Percentiles rank a stretch among this genome's conserved stretches.
phyloP scores from a whole-genome alignment of 2,797 vertebrate species.

The Mormyrus proboscirostris region DNA sequence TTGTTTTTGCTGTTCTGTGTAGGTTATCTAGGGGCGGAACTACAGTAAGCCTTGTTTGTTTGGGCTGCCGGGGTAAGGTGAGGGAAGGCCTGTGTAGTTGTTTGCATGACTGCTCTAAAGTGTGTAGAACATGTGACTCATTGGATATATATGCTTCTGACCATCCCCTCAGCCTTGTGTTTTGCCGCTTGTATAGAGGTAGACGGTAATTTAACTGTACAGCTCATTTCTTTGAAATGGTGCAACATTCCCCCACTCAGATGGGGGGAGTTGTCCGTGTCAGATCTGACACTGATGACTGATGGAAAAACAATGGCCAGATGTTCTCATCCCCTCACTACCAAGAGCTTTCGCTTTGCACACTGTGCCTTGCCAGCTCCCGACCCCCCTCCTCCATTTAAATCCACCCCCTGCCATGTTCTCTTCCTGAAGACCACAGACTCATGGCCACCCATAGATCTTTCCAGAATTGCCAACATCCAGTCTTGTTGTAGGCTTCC shows the following conservation, averaged over 20 bases:
- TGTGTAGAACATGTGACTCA: constrained; percentile 47
- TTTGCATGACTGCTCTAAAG: constrained; percentile 75
- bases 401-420: neutral
- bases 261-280: constrained; percentile 21
- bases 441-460: neutral
- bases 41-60: neutral
- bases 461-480: neutral
- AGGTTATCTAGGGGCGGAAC: neutral
- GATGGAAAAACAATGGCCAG: constrained; percentile 29
- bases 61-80: constrained; percentile 14
- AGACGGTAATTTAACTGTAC: constrained; percentile 29
- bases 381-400: neutral
- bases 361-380: constrained; percentile 48
- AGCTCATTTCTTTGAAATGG: constrained; percentile 38
- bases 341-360: constrained; percentile 42
- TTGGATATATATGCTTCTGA: constrained; percentile 34
- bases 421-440: neutral
- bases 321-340: constrained; percentile 32
- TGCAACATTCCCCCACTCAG: constrained; percentile 29
- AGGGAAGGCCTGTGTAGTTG: constrained; percentile 48
- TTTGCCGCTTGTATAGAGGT: constrained; percentile 57
- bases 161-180: constrained; percentile 12
- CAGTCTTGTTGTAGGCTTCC: neutral
- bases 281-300: constrained; percentile 37
- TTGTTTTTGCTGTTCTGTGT: constrained; percentile 5